These are phyloP conservation scores for Aphaenogaster floridana DNA, from an alignment of 1,140 invertebrate genomes.

Conservation along the genomic window DNA sequence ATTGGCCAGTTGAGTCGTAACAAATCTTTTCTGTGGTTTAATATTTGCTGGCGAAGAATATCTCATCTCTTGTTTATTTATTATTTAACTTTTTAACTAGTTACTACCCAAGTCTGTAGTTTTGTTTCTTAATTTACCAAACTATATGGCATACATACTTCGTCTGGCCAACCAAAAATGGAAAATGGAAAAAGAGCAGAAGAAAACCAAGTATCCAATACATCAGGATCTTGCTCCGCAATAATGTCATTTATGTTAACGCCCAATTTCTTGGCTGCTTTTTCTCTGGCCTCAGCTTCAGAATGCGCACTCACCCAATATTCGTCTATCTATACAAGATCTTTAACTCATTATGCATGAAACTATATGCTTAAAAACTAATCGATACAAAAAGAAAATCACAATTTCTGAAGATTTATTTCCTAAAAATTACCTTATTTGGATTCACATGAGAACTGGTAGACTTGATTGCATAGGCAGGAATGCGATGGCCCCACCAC, in stretches of 20 bases:
- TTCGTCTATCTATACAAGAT: slow-evolving; percentile 88
- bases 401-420: slow-evolving; percentile 56
- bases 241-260: slow-evolving; percentile 90
- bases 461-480: slow-evolving; percentile 96
- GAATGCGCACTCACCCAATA: slow-evolving; percentile 96
- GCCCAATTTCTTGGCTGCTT: slow-evolving; percentile 94
- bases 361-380: neutral
- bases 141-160: slow-evolving; percentile 84
- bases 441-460: slow-evolving; percentile 81
- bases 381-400: neutral
- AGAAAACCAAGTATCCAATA: slow-evolving; percentile 99
- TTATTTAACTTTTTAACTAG: no score
- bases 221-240: slow-evolving; percentile 96
- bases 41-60: no score
- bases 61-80: no score
- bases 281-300: slow-evolving; percentile 94
- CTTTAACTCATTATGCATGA: neutral
- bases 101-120: no score
- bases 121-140: slow-evolving; percentile 13
- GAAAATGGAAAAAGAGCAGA: slow-evolving; percentile 99
- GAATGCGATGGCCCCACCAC: slow-evolving; percentile 99
- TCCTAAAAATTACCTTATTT: slow-evolving; percentile 36
- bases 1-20: no score
- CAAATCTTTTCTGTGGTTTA: no score
- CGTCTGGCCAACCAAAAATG: slow-evolving; percentile 98